Evolutionary conservation across 2,888 invertebrate genomes (phyloP).

Genomic region (Amaurobius ferox): DNA sequence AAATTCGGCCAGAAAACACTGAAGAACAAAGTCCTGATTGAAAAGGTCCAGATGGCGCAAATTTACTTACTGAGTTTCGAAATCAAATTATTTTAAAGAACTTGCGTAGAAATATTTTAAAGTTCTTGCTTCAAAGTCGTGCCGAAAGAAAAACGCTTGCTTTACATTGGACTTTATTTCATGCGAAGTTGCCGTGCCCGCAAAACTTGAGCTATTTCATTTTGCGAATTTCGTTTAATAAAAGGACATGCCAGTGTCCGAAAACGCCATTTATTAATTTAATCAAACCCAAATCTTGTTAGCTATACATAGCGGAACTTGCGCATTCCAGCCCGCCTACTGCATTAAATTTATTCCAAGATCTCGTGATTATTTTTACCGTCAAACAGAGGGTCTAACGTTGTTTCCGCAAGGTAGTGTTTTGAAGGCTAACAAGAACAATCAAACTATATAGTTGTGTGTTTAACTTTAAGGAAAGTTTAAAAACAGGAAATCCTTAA

Average conservation of each 20-base stretch:
- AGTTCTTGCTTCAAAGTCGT: no score
- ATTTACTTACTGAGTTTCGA: no score
- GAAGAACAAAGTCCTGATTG: no score
- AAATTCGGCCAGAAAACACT: no score
- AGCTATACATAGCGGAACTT: slow-evolving; percentile 50
- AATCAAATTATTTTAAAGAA: no score
- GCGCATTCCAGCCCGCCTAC: slow-evolving; percentile 56
- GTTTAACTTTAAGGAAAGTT: slow-evolving; percentile 63
- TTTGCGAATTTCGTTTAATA: no score
- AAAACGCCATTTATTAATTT: slow-evolving; percentile 51
- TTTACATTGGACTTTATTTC: not conserved
- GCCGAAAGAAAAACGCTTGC: no score
- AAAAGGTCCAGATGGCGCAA: no score
- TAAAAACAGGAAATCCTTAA: slow-evolving; percentile 52
- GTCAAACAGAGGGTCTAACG: slow-evolving; percentile 42
- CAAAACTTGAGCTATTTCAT: not conserved
- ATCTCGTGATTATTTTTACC: slow-evolving; percentile 48
- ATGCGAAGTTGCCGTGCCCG: not conserved
- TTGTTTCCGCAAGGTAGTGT: slow-evolving; percentile 47
- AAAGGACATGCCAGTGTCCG: slow-evolving; percentile 55
- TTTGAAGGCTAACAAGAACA: slow-evolving; percentile 70
- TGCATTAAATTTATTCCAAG: slow-evolving; percentile 45
- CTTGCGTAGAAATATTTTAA: no score
- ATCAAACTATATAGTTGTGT: slow-evolving; percentile 69
- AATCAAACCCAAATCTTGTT: slow-evolving; percentile 61